Evolutionary conservation across 2,797 vertebrate genomes (phyloP), one percentile per base, ranked within the genome.

Genomic region (Typhlichthys subterraneus): DNA sequence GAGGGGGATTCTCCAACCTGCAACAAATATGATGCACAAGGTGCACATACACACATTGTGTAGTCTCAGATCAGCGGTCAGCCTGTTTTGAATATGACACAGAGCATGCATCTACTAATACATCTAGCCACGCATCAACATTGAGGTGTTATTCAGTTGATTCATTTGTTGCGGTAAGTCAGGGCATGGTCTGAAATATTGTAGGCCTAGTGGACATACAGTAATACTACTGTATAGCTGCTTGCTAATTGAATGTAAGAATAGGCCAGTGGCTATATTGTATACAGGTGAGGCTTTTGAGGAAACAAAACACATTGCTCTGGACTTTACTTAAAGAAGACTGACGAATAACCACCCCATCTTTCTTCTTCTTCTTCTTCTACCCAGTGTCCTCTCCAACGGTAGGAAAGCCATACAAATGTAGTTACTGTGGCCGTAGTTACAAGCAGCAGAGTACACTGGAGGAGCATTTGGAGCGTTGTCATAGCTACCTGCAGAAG

Each of bases 361-460:
- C 5, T 9, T 9, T 8, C 6, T 9, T 9, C 33, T 38, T 38
- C 8, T 38, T 8, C 33, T 9, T 9, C 33, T 38, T 23, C 23
- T 23, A 23, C 23, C 54, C 87, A 98, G 96, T 99, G 70, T 97
- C 96, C 65, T 98, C 96, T 84, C 96, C 96, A 69, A 97, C 96
- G 2, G 95, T 96, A 7, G 97, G 97, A 75, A 99, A 99, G 79
- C 96, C 96, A 38, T 98, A 95, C 87, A 99, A 99, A 88, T 99
- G 97, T 90, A 97, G 95, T 92, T 98, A 95, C 89, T 99, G 97
- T 31, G 96, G 96, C 60, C 95, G 96, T 45, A 98, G 97, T 92
- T 99, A 99, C 90, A 99, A 99, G 84, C 97, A 98, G 90, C 96
- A 97, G 89, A 97, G 94, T 81, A 97, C 96, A 61, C 78, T 99